These are phyloP conservation scores for Amyelois transitella DNA, from an alignment of 1,140 invertebrate genomes.

Conservation along the genomic window DNA sequence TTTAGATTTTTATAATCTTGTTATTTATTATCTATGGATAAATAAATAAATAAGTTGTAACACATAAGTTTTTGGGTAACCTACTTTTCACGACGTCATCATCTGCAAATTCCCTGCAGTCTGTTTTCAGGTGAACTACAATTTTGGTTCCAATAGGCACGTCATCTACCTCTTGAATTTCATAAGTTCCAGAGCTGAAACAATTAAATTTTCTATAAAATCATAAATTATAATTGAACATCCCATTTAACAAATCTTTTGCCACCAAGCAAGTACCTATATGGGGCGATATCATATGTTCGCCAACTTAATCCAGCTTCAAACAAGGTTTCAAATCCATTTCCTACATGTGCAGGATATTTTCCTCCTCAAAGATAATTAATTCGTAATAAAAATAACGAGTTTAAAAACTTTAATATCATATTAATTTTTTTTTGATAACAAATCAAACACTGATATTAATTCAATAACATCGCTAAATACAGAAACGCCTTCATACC, in stretches of 20 bases:
- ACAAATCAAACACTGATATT: not conserved
- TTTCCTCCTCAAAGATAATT: too few relatives aligned
- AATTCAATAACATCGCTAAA: not conserved
- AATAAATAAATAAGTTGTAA: too few relatives aligned
- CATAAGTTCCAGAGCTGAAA: slow-evolving; percentile 88
- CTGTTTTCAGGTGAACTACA: slow-evolving; percentile 90
- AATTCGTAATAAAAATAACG: too few relatives aligned
- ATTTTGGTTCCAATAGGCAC: slow-evolving; percentile 95
- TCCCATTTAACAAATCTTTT: not conserved
- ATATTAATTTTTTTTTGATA: not conserved
- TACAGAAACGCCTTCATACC: slow-evolving; percentile 74
- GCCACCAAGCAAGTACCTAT: not conserved
- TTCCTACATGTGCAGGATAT: too few relatives aligned
- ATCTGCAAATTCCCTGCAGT: slow-evolving; percentile 91
- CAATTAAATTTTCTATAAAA: not conserved
- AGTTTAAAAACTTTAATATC: too few relatives aligned
- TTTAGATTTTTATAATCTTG: not conserved
- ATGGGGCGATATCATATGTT: too few relatives aligned
- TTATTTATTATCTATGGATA: not conserved
- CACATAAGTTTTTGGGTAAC: slow-evolving; percentile 8
- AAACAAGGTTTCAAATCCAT: too few relatives aligned
- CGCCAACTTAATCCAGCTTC: too few relatives aligned
- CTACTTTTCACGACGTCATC: slow-evolving; percentile 87
- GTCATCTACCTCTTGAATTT: slow-evolving; percentile 89
- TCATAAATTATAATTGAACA: too few relatives aligned